Conservation (phyloP, 2,113 vertebrate species). For the Ammodytes marinus region DNA sequence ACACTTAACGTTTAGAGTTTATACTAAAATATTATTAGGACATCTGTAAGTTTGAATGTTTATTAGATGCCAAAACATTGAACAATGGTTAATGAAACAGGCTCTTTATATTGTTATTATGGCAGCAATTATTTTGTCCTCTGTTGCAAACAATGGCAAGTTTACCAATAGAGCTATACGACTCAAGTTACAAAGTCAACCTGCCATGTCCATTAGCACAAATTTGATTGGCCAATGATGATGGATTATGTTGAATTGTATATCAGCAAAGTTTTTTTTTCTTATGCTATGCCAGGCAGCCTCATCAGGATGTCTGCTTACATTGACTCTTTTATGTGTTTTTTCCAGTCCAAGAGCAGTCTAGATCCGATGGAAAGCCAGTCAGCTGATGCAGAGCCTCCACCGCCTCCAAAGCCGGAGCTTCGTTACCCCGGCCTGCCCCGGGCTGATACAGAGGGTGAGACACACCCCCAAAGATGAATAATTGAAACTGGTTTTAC, state of each 20-base stretch:
- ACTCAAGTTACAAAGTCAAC: not conserved
- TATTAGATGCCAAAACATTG: not conserved
- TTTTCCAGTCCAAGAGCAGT: slow-evolving; percentile 93
- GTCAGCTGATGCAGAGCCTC: slow-evolving; percentile 94
- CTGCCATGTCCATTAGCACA: not conserved
- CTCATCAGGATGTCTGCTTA: not conserved
- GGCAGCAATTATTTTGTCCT: not conserved
- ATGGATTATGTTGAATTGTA: not conserved
- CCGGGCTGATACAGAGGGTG: slow-evolving; percentile 93
- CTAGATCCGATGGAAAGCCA: slow-evolving; percentile 96
- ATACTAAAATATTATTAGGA: slow-evolving; percentile 1
- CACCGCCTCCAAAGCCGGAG: slow-evolving; percentile 96
- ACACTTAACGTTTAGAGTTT: not conserved
- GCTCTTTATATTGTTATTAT: not conserved
- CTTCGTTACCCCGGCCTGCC: slow-evolving; percentile 92
- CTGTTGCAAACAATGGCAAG: not conserved
- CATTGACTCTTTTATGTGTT: slow-evolving; percentile 12
- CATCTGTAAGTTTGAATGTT: slow-evolving; percentile 3
- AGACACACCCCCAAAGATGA: slow-evolving; percentile 26
- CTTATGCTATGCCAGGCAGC: not conserved
- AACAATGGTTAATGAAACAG: not conserved
- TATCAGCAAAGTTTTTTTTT: not conserved
- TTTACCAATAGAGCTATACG: not conserved
- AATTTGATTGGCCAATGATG: no score
- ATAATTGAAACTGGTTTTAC: not conserved